These are phyloP conservation scores for Dermolepida albohirtum DNA, from an alignment of 2,888 invertebrate species.

Conservation along the genomic window DNA sequence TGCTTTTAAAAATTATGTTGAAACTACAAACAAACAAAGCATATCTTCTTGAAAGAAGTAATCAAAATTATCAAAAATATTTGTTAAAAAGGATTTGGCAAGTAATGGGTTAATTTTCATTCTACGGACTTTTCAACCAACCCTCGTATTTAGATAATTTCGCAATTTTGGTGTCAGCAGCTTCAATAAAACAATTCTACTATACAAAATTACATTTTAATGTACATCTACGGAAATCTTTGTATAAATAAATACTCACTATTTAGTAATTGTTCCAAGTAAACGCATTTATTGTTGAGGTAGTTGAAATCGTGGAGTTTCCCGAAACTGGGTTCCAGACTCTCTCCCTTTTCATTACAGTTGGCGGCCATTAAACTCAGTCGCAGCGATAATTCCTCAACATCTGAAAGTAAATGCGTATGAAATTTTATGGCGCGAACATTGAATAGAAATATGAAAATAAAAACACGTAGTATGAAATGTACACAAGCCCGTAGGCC, in stretches of 20 bases:
- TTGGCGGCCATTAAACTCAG: slow-evolving; percentile 74
- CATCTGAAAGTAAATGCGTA: slow-evolving; percentile 68
- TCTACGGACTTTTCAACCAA: too few species aligned
- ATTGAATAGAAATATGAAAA: background rate
- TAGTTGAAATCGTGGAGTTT: slow-evolving; percentile 65
- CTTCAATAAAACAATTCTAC: too few species aligned
- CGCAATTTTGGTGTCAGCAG: too few species aligned
- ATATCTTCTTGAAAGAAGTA: too few species aligned
- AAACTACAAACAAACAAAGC: too few species aligned
- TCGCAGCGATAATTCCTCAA: slow-evolving; percentile 78
- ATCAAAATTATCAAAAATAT: too few species aligned
- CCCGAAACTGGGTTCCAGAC: slow-evolving; percentile 62
- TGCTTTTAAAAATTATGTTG: too few species aligned
- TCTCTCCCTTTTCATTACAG: slow-evolving; percentile 65
- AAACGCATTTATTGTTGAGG: slow-evolving; percentile 69
- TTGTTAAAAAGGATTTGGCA: too few species aligned
- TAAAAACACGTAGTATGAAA: background rate
- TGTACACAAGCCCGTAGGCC: background rate
- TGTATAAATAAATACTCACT: slow-evolving; percentile 60
- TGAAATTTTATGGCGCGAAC: slow-evolving; percentile 1
- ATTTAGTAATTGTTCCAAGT: slow-evolving; percentile 69
- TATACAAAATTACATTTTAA: too few species aligned
- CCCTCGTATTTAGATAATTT: too few species aligned
- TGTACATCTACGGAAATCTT: too few species aligned
- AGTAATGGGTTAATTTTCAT: too few species aligned